Evolutionary conservation across 2,888 invertebrate genomes (phyloP), one percentile per base, ranked within the genome.

Genomic region (Acleris emargana): DNA sequence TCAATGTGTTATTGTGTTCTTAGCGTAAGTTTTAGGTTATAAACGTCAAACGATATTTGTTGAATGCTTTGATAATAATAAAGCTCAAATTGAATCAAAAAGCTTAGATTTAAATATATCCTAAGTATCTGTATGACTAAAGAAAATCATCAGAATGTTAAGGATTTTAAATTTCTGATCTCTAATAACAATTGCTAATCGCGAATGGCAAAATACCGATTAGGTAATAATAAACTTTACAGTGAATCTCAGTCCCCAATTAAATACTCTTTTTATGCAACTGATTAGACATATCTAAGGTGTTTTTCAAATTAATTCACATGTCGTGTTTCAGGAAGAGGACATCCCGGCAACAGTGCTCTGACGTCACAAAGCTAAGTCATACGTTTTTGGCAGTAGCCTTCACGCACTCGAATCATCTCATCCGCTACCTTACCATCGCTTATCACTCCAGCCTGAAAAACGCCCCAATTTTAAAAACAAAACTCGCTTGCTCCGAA

Each of bases 361-460:
- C 74, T 91, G 86, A 90, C 84, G 77, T 72, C 87, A 78, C 73
- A 87, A 87, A 91, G 91, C 90, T 92, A 92, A 92, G 92, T 92
- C 85, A 76, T 84, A 84, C 79, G 80, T 86, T 87, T 81, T 87
- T 89, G 88, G 85, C 83, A 82, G 83, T 88, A 88, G 82, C 82
- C 76, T 85, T 82, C 83, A 79, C 81, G 78, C 81, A 87, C 89
- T 85, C 38, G 38, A 38, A 38, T 38, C 85, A 72, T 76, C 73
- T 85, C 89, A 89, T 78, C 80, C 80, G 89, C 91, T 91, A 91
- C 88, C 88, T 89, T 90, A 88, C 88, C 86, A 86, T 84, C 78
- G 89, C 90, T 89, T 89, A 68, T 80, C 82, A 82, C 79, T 72
- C 69, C 75, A 78, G 75, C 80, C 76, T 78, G 73, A 64, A 58